Base-by-base conservation (phyloP, 2,797 vertebrate genomes). In the Gallinago stenura region DNA sequence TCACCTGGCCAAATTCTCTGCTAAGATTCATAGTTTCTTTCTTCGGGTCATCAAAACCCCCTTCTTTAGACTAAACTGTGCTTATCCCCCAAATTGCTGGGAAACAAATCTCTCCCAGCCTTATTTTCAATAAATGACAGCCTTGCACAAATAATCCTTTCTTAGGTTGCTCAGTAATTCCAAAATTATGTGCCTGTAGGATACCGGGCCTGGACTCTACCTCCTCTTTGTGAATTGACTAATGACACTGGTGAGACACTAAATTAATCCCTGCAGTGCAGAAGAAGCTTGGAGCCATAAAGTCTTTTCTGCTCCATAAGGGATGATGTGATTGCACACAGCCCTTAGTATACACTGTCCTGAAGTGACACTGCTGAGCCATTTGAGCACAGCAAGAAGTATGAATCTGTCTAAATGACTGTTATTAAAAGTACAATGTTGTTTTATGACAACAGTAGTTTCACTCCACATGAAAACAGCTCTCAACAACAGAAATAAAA, bases 381-480 rank as follows among this genome's bases (percentile, higher is more conserved):
- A 46, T 95, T 95, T 95, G 19, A 30, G 81, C 89, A 79, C 92
- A 94, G 92, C 71, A 92, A 77, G 86, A 91, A 84, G 51, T 45
- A 84, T 24, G 70, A 79, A 64, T 92, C 60, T 87, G 56, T 66
- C 60, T 87, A 94, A 95, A 95, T 87, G 54, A 82, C 78, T 93
- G 68, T 85, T 93, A 89, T 83, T 95, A 95, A 86, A 96, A 80
- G 60, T 68, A 75, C 68, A 68, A 8, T 31, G 51, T 48, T 87
- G 73, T 48, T 76, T 76, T 43, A 41, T 35, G 81, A 85, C 83
- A 89, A 76, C 45, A 48, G 46, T 65, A 62, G 66, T 87, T 90
- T 83, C 35, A 69, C 86, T 94, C 83, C 46, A 30, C 60, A 54
- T 72, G 77, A 95, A 90, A 96, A 73, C 46, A 81, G n/a, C 35